phyloP scores from a whole-genome alignment of 37 sponge, comb jelly and placozoan genomes.

The Oscarella lobularis region DNA sequence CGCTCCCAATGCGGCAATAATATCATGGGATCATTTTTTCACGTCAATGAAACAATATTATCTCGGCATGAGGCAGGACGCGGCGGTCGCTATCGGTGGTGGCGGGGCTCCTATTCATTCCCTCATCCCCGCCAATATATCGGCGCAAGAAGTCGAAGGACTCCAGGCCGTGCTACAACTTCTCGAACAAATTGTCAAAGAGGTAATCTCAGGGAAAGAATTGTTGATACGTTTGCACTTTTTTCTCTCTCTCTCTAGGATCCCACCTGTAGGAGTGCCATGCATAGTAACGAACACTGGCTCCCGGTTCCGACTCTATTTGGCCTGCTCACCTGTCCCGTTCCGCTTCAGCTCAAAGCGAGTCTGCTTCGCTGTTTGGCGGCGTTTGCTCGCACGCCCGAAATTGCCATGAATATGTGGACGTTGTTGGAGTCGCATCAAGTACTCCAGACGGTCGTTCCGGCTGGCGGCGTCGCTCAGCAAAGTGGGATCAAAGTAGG shows the following conservation, averaged over 20 bases:
- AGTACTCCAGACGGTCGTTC: slow-evolving; percentile 4
- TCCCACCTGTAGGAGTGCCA: slow-evolving; percentile 60
- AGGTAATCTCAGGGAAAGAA: slow-evolving; percentile 17
- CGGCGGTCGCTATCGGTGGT: not conserved
- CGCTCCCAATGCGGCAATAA: slow-evolving; percentile 46
- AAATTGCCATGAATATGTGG: slow-evolving; percentile 74
- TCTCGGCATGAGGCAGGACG: slow-evolving; percentile 32
- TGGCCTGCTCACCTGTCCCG: slow-evolving; percentile 73
- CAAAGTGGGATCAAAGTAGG: slow-evolving; percentile 11
- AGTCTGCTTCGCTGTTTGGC: slow-evolving; percentile 63
- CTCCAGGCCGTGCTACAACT: slow-evolving; percentile 61
- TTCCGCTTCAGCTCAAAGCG: slow-evolving; percentile 76
- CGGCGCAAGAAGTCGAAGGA: slow-evolving; percentile 75
- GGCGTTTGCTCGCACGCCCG: slow-evolving; percentile 65
- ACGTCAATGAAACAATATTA: slow-evolving; percentile 79
- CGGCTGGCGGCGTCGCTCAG: slow-evolving; percentile 2
- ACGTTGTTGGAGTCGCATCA: slow-evolving; percentile 42
- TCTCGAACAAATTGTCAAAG: slow-evolving; percentile 35
- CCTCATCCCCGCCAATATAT: slow-evolving; percentile 14
- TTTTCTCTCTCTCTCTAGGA: slow-evolving; percentile 36
- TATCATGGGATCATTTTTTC: slow-evolving; percentile 94
- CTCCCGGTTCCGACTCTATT: slow-evolving; percentile 61
- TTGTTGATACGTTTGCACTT: too few species aligned
- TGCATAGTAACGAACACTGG: slow-evolving; percentile 77
- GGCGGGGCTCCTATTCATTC: not conserved